Base-by-base conservation (phyloP, 30 jellyfish, hydroid and myxozoan genomes). In the Aurelia aurita complex sp. Pacific region DNA sequence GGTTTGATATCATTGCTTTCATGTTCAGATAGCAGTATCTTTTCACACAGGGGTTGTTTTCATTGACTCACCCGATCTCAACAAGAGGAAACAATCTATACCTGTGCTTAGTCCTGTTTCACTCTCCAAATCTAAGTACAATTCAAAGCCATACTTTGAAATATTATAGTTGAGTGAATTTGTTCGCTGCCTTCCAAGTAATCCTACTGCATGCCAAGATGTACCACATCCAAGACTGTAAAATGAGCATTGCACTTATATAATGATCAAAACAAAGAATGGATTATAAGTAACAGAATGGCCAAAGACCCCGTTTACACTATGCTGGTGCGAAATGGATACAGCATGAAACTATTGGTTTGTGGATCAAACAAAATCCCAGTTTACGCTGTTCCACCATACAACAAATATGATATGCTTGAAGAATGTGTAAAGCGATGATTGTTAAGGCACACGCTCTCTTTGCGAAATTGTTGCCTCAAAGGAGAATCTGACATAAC, bases 151-250 rank as follows among this genome's bases (percentile, higher is more conserved):
- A 83, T 93, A 93, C 23, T 76, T 11, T 33, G 67, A 9, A 64
- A 77, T 82, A 2, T 81, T 73, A 29, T 78, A 43, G 14, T 43
- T 69, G 3, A 67, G 19, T 9, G 64, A 7, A 50, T 77, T 74
- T n/a, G 64, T 40, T 2, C 92, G 82, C 35, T 69, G 7, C 64
- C 68, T n/a, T n/a, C 96, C 94, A 60, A 90, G 66, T 69, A 93
- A 69, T 0, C 98, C 98, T 59, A 93, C 98, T 8, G 97, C 85
- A 57, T 93, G 98, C 98, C 98, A 93, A 10, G 98, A 65, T 36
- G 98, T 93, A 19, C 98, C 98, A 79, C 97, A 88, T 10, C 98
- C 98, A 76, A 82, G 89, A 32, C 98, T 93, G 69, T 15, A 17
- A 66, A 73, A 38, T 3, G 35, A 62, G 67, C 32, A 13, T 32